phyloP scores from a whole-genome alignment of 2,888 invertebrate genomes.

The Leptopterna dolabrata region DNA sequence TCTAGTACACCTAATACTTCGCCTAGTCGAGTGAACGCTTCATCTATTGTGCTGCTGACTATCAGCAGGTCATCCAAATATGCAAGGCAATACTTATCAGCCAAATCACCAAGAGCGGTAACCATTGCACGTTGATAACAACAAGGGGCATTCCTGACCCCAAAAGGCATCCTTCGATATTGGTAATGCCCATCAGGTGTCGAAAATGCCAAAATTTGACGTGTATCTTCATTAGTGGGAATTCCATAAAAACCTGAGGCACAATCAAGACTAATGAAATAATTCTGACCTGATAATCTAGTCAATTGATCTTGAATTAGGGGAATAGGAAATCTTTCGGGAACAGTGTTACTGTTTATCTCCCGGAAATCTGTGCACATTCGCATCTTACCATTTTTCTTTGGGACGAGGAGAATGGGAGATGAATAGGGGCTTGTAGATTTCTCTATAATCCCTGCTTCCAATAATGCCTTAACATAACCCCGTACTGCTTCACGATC shows the following conservation, averaged over 20 bases:
- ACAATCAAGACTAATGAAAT: too few species aligned
- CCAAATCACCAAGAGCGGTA: neutral
- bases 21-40: neutral
- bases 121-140: too few species aligned
- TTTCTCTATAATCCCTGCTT: too few species aligned
- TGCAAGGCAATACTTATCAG: neutral
- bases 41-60: neutral
- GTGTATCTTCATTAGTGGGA: too few species aligned
- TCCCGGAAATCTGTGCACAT: neutral
- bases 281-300: too few species aligned
- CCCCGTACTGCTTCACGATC: too few species aligned
- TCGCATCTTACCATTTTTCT: constrained; percentile 10
- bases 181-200: neutral
- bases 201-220: neutral
- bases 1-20: neutral
- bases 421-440: neutral
- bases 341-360: too few species aligned
- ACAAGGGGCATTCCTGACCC: too few species aligned
- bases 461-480: neutral
- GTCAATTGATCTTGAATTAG: constrained; percentile 25
- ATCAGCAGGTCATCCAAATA: neutral
- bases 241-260: too few species aligned
- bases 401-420: constrained; percentile 16
- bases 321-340: constrained; percentile 13
- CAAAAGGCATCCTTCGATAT: too few species aligned